These are phyloP conservation scores for Dicentrarchus labrax DNA, from an alignment of 2,113 vertebrate genomes.

Conservation along the genomic window DNA sequence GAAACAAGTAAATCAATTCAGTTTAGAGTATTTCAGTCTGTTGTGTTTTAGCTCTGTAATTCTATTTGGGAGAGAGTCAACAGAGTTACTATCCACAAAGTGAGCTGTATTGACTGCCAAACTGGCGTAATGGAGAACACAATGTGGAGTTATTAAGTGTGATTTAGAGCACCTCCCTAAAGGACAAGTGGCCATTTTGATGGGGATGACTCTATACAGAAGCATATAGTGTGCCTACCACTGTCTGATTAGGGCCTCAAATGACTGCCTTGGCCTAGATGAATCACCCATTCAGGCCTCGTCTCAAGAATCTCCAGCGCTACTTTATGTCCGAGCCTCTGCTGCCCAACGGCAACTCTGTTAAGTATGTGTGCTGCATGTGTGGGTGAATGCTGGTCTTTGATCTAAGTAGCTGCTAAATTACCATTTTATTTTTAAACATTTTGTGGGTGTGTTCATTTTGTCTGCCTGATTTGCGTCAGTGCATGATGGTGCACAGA, in stretches of 20 bases:
- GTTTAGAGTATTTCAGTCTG: conserved; percentile 36
- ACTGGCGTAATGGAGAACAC: conserved; percentile 68
- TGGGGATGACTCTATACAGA: conserved; percentile 56
- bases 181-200: conserved; percentile 76
- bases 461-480: conserved; percentile 49
- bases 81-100: conserved; percentile 58
- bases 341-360: conserved; percentile 58
- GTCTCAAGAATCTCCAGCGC: conserved; percentile 44
- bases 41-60: conserved; percentile 50
- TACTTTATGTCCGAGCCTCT: conserved; percentile 48
- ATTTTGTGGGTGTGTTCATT: conserved; percentile 49
- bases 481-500: conserved; percentile 26
- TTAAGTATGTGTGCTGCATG: conserved; percentile 37
- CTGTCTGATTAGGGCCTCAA: conserved; percentile 64
- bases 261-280: conserved; percentile 44
- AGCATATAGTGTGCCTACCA: conserved; percentile 49
- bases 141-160: conserved; percentile 71
- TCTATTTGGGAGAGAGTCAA: conserved; percentile 61
- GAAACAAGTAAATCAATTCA: conserved; percentile 41
- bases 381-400: conserved; percentile 63
- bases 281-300: conserved; percentile 58
- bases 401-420: conserved; percentile 63
- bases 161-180: conserved; percentile 69
- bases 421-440: conserved; percentile 49
- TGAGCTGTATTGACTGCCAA: conserved; percentile 65